Conservation (phyloP, 2,113 vertebrate species). For the Hippocampus mohnikei region DNA sequence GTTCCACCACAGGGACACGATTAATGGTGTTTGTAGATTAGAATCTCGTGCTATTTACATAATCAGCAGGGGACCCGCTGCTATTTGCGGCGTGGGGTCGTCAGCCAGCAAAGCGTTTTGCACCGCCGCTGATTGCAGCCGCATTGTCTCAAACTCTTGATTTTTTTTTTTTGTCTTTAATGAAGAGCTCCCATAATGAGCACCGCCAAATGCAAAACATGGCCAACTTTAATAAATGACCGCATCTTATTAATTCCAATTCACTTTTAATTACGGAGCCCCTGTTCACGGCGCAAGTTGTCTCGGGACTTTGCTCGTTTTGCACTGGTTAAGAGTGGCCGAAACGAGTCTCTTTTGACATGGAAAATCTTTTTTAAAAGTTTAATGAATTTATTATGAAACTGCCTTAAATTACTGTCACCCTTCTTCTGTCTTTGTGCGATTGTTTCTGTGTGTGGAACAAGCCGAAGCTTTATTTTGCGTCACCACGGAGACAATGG, state of each 20-base stretch:
- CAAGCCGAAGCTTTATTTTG: background rate
- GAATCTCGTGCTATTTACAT: conserved; percentile 63
- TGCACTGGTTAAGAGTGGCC: background rate
- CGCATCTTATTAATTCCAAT: background rate
- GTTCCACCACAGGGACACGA: conserved; percentile 58
- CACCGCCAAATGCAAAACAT: background rate
- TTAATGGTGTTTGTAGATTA: conserved; percentile 63
- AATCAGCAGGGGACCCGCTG: conserved; percentile 51
- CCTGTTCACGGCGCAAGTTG: background rate
- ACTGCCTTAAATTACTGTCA: background rate
- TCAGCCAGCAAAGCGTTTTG: conserved; percentile 22
- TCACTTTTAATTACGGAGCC: background rate
- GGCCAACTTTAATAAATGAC: conserved; percentile 13
- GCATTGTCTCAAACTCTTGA: conserved; percentile 36
- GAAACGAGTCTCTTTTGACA: background rate
- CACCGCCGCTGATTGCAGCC: conserved; percentile 34
- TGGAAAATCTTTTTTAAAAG: too few relatives aligned
- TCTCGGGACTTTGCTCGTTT: background rate
- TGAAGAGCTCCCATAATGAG: conserved; percentile 41
- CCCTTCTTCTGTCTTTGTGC: background rate
- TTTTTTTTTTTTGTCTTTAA: conserved; percentile 29
- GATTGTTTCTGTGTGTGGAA: background rate
- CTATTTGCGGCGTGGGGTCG: conserved; percentile 26
- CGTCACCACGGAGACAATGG: background rate
- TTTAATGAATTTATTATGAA: background rate